Conservation (phyloP, 1,140 invertebrate genomes). For the Schlechtendalia chinensis region DNA sequence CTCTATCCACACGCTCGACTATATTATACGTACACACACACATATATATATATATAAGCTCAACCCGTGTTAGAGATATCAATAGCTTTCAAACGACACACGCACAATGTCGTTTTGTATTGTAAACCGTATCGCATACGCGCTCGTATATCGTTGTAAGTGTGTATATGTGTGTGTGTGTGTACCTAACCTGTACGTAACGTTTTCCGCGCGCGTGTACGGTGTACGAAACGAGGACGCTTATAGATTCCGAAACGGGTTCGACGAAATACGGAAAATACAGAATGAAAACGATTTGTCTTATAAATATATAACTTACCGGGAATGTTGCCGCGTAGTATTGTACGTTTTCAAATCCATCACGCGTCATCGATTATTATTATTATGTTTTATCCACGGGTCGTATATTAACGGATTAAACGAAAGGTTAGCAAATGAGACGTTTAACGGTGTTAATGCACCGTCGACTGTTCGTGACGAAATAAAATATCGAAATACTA, state of each 20-base stretch:
- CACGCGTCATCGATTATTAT: too few species aligned
- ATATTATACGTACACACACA: not conserved
- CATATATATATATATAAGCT: not conserved
- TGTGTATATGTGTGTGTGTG: not conserved
- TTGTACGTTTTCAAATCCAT: too few species aligned
- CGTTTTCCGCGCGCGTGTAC: too few species aligned
- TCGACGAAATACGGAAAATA: constrained; percentile 10
- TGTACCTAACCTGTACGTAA: not conserved
- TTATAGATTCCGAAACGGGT: constrained; percentile 12
- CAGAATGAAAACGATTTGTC: not conserved
- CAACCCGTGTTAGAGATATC: not conserved
- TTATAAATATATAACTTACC: too few species aligned
- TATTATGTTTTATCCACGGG: too few species aligned
- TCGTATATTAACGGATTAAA: too few species aligned
- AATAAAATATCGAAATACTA: too few species aligned
- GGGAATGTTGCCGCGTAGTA: too few species aligned
- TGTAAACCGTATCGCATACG: not conserved
- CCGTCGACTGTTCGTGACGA: too few species aligned
- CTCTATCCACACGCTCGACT: too few species aligned
- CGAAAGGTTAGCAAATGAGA: too few species aligned
- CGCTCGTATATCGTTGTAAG: not conserved
- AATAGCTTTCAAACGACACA: not conserved
- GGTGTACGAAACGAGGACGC: not conserved
- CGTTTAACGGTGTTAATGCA: too few species aligned
- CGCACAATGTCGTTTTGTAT: constrained; percentile 1